Base-by-base conservation (phyloP, 1,140 invertebrate genomes). In the Drosophila bifasciata region DNA sequence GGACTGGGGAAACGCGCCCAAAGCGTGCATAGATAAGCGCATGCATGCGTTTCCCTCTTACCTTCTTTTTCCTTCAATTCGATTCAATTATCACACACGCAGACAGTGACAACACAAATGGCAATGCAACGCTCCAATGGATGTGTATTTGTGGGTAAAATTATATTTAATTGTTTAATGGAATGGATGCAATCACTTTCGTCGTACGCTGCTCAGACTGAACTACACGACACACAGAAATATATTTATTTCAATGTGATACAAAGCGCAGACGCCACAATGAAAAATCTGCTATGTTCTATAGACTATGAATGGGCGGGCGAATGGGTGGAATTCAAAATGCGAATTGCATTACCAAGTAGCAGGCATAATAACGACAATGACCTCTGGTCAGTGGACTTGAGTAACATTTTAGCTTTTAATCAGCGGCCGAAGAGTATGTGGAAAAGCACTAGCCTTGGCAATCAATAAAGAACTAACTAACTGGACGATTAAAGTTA, bases 1-100 rank as follows among this genome's bases (percentile, higher is more conserved):
- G 64, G 41, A 68, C 13, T 13, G 32, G 32, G 32, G 32, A 11
- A 11, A 36, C 11, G 32, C 64, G 48, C 61, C 25, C 40, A 68
- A 63, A 68, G 64, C 49, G 64, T 43, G 55, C 32, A 68, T 56
- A 69, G 66, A 69, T 69, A 69, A 69, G 66, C n/a, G n/a, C n/a
- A n/a, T n/a, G n/a, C 64, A 9, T 36, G 44, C 39, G 46, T 43
- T 67, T 68, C 49, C 64, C 46, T 55, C 49, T 46, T 62, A 58
- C 60, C 60, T 62, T 62, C 3, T 45, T 45, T 28, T 57, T 41
- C 55, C 15, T 41, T 43, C 43, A 11, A 25, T 16, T 46, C 43
- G n/a, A 25, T 16, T 46, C 28, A 28, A 28, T 8, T 9, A 28
- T 28, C 17, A 46, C 13, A 21, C 41, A 52, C 63, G 21, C 58